Evolutionary conservation across 2,797 vertebrate species (phyloP).

Genomic region (Neosilurus hyrtlii): DNA sequence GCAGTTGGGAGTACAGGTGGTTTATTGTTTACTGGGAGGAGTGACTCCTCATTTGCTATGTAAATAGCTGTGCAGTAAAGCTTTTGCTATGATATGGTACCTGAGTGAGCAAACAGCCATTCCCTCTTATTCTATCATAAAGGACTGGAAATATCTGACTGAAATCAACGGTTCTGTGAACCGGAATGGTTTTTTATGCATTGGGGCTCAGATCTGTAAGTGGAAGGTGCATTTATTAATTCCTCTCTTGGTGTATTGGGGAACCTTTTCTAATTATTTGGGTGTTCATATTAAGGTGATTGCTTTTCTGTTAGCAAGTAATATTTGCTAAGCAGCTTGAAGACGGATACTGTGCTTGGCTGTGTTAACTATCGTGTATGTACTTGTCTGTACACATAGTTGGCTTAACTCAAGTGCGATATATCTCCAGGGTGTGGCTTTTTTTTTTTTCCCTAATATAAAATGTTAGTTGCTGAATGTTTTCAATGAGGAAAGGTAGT

Average conservation of each 20-base stretch:
- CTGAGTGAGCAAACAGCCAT: background rate
- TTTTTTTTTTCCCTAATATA: background rate
- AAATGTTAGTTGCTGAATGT: background rate
- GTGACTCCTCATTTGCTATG: slow-evolving; percentile 45
- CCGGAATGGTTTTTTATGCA: slow-evolving; percentile 8
- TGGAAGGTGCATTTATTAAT: background rate
- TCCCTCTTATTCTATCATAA: background rate
- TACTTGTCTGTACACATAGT: slow-evolving; percentile 41
- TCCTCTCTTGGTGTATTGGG: background rate
- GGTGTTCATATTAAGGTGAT: background rate
- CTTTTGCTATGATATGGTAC: background rate
- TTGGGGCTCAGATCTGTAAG: slow-evolving; percentile 21
- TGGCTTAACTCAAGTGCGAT: slow-evolving; percentile 17
- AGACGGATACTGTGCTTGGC: slow-evolving; percentile 5
- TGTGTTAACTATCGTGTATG: slow-evolving; percentile 34
- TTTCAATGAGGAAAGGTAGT: background rate
- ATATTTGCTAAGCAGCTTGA: background rate
- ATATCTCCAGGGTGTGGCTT: slow-evolving; percentile 32
- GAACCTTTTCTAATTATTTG: background rate
- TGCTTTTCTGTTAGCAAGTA: background rate
- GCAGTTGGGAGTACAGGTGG: slow-evolving; percentile 11
- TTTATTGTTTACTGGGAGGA: slow-evolving; percentile 37
- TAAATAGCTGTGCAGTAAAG: slow-evolving; percentile 25
- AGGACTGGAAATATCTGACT: background rate
- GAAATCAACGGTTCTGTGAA: background rate